These are phyloP conservation scores for Mimachlamys varia DNA, from an alignment of 2,888 invertebrate genomes.

Conservation along the genomic window DNA sequence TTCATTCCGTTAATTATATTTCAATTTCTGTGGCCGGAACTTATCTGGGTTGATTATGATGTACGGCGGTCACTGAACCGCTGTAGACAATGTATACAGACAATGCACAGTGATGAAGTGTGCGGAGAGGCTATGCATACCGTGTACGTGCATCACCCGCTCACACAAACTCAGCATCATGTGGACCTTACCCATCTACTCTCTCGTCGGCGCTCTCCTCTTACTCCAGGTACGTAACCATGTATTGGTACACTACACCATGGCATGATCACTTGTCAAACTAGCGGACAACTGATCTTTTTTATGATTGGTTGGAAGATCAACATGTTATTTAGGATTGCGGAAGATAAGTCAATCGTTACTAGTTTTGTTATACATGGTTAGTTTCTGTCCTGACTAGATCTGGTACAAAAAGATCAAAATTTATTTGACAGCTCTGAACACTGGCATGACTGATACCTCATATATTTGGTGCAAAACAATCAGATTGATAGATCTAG, in stretches of 20 bases:
- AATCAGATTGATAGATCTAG: too few relatives aligned
- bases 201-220: not conserved
- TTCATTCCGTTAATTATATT: constrained; percentile 16
- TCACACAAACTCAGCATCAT: not conserved
- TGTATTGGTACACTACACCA: not conserved
- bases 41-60: constrained; percentile 20
- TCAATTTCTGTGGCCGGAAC: not conserved
- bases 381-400: too few relatives aligned
- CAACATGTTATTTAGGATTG: too few relatives aligned
- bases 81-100: not conserved
- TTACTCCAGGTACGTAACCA: not conserved
- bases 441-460: too few relatives aligned
- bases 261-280: too few relatives aligned
- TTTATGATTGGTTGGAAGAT: too few relatives aligned
- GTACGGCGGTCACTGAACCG: constrained; percentile 11
- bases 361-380: too few relatives aligned
- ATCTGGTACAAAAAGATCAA: too few relatives aligned
- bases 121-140: constrained; percentile 23
- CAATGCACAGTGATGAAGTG: not conserved
- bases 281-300: too few relatives aligned
- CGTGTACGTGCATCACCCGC: constrained; percentile 23
- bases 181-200: not conserved
- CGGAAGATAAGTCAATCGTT: too few relatives aligned
- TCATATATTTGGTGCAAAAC: too few relatives aligned
- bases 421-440: too few relatives aligned